phyloP scores from a whole-genome alignment of 2,797 vertebrate species.

The Acrossocheilus wenchowensis region DNA sequence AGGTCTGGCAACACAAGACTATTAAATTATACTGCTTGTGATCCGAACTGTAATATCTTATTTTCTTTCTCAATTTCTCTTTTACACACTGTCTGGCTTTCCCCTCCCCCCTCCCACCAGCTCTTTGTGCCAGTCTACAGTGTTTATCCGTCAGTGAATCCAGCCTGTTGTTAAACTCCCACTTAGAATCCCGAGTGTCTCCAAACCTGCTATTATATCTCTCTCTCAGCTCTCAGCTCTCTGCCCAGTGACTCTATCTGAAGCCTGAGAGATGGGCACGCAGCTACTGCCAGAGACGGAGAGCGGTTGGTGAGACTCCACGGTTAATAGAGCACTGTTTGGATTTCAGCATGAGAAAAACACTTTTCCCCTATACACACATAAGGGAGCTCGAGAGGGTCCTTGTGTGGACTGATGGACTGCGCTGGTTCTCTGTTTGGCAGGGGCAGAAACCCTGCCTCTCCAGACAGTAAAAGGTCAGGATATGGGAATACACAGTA shows the following conservation, averaged over 20 bases:
- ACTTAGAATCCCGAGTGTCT: slow-evolving; percentile 11
- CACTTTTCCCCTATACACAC: background rate
- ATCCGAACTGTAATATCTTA: background rate
- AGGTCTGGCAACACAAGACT: background rate
- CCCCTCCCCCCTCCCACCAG: background rate
- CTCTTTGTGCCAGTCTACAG: slow-evolving; percentile 14
- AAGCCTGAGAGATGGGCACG: slow-evolving; percentile 27
- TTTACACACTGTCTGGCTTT: background rate
- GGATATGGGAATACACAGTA: background rate
- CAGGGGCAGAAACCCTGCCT: background rate
- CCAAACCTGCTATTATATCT: slow-evolving; percentile 47
- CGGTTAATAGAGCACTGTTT: slow-evolving; percentile 45
- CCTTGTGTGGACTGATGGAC: slow-evolving; percentile 16
- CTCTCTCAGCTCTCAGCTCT: background rate
- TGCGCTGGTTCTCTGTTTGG: background rate
- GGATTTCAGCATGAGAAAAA: slow-evolving; percentile 1
- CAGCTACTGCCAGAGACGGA: slow-evolving; percentile 14
- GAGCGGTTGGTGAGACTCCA: slow-evolving; percentile 35
- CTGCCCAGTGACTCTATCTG: slow-evolving; percentile 34
- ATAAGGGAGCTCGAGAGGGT: background rate
- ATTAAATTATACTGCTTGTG: background rate
- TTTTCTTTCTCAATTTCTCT: background rate
- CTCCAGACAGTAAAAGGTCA: slow-evolving; percentile 14
- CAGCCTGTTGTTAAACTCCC: slow-evolving; percentile 36
- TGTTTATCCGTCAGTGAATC: slow-evolving; percentile 20